These are phyloP conservation scores for Meliscaeva auricollis DNA, from an alignment of 2,888 invertebrate species.

Conservation along the genomic window DNA sequence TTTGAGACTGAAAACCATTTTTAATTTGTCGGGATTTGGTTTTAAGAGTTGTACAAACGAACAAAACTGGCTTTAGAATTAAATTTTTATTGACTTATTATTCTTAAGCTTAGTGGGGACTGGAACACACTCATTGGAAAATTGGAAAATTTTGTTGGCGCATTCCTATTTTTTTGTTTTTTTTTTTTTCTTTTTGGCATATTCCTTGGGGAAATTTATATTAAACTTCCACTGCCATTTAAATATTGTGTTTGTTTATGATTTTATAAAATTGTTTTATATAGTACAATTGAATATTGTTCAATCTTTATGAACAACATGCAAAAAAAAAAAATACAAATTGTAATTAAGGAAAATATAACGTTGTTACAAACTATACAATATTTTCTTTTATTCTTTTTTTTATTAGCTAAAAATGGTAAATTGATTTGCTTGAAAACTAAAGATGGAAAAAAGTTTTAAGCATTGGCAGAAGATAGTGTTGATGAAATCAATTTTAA, in stretches of 20 bases:
- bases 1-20: slow-evolving; percentile 70
- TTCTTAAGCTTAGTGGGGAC: slow-evolving; percentile 43
- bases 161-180: slow-evolving; percentile 57
- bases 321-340: slow-evolving; percentile 19
- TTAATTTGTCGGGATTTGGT: slow-evolving; percentile 59
- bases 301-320: slow-evolving; percentile 40
- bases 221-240: slow-evolving; percentile 75
- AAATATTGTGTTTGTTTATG: slow-evolving; percentile 53
- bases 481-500: too few species aligned
- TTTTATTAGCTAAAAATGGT: too few species aligned
- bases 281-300: slow-evolving; percentile 46
- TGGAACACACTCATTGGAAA: slow-evolving; percentile 1
- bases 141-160: slow-evolving; percentile 46
- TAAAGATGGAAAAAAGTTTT: too few species aligned
- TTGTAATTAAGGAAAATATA: slow-evolving; percentile 53
- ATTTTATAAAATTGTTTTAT: slow-evolving; percentile 55
- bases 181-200: slow-evolving; percentile 54
- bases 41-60: slow-evolving; percentile 51
- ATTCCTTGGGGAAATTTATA: slow-evolving; percentile 67
- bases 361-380: slow-evolving; percentile 41
- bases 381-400: neutral
- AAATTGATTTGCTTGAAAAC: neutral
- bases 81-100: slow-evolving; percentile 59
- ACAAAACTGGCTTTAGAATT: slow-evolving; percentile 41
- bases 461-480: too few species aligned